A percentile compares a stretch with the other conserved stretches of the same genome.
These are phyloP conservation scores for Fistularia commersonii DNA, from an alignment of 2,797 vertebrate species.

Conservation along the genomic window DNA sequence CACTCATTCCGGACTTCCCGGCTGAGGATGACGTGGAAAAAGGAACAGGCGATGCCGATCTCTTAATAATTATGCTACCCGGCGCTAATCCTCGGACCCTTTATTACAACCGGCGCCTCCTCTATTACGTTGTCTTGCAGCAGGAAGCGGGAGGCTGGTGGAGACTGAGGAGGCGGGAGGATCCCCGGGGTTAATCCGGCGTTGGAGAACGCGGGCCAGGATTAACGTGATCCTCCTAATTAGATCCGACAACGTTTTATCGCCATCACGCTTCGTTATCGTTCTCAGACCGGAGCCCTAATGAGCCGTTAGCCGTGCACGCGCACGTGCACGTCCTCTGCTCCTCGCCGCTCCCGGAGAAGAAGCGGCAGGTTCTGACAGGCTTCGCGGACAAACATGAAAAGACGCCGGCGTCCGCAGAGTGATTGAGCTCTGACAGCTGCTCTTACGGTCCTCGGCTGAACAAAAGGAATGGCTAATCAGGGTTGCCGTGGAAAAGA, in stretches of 20 bases:
- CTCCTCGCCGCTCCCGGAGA: neutral
- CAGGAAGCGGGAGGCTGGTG: constrained; percentile 43
- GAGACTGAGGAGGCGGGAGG: constrained; percentile 52
- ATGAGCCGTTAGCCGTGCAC: constrained; percentile 50
- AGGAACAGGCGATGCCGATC: too few relatives aligned
- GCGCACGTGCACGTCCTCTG: constrained; percentile 29
- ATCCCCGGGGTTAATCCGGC: constrained; percentile 54
- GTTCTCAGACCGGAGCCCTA: constrained; percentile 35
- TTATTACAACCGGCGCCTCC: constrained; percentile 53
- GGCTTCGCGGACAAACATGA: constrained; percentile 32
- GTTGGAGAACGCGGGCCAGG: constrained; percentile 54
- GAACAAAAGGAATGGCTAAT: constrained; percentile 65
- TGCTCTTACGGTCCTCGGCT: constrained; percentile 42
- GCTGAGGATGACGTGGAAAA: too few relatives aligned
- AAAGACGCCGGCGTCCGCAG: constrained; percentile 9
- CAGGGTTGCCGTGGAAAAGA: constrained; percentile 46
- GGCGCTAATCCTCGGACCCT: constrained; percentile 10
- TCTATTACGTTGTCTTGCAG: constrained; percentile 68
- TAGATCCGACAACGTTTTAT: constrained; percentile 58
- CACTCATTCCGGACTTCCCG: too few relatives aligned
- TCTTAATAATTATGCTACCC: too few relatives aligned
- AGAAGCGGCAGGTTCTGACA: neutral
- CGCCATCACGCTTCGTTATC: constrained; percentile 40
- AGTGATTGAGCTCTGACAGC: constrained; percentile 25
- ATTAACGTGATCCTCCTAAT: constrained; percentile 62